Conservation (phyloP, 2,888 invertebrate genomes). For the Pachymerium ferrugineum region DNA sequence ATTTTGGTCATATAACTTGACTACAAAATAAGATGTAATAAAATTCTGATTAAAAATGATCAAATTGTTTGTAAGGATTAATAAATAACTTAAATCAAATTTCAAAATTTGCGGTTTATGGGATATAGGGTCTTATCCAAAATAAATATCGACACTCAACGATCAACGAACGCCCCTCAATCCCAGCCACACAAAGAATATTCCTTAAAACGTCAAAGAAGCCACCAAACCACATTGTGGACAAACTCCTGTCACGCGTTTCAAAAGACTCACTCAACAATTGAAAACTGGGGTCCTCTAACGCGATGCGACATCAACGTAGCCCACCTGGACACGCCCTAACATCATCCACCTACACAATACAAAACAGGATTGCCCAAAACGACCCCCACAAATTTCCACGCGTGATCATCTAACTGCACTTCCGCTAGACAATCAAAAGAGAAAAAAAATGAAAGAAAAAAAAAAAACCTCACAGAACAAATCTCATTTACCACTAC, state of each 20-base stretch:
- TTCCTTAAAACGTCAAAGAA: neutral
- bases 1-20: no score
- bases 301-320: neutral
- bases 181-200: neutral
- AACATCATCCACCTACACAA: neutral
- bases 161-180: neutral
- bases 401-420: neutral
- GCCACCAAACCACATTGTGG: slow-evolving; percentile 4
- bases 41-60: no score
- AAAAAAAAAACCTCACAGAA: neutral
- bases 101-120: no score
- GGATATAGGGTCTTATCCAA: no score
- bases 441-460: neutral
- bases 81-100: no score
- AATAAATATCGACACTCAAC: no score
- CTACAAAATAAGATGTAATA: no score
- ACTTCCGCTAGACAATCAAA: neutral
- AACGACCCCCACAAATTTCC: neutral
- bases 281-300: neutral
- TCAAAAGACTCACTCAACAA: neutral
- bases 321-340: slow-evolving; percentile 9
- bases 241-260: slow-evolving; percentile 8
- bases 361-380: neutral
- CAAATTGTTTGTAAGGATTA: no score
- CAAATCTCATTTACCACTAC: neutral